Base-by-base conservation (phyloP, 2,113 vertebrate species). In the Pedetes capensis region DNA sequence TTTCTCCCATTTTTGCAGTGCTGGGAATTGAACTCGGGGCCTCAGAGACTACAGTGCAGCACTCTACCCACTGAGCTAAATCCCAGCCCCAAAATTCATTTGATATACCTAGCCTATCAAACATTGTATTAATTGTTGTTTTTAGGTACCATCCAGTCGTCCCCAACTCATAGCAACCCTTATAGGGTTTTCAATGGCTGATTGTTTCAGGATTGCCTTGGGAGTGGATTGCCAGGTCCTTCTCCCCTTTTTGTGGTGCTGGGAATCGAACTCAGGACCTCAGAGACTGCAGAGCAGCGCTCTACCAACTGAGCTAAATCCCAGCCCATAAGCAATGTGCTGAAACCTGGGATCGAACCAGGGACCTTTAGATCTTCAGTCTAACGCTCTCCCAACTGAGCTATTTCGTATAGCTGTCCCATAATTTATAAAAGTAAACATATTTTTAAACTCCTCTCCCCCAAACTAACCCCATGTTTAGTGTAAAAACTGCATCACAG, bases 381-480 rank as follows among this genome's bases (percentile, higher is more conserved):
- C 98, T 98, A 98, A 98, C 98, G 98, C 98, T 98, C 98, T 98
- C 98, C 98, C 98, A 98, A 98, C 98, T 98, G 98, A 98, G 98
- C 98, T 98, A 98, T 98, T 98, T 98, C 98, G 98, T 91, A 78
- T 83, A 44, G 11, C 63, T 66, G 11, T 64, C 64, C 25, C n/a
- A 64, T n/a, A 87, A 87, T 91, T 91, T 71, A 83, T 61, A 86
- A 74, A 85, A 72, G 47, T 59, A 34, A 59, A 91, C 83, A 84
- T 66, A 59, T n/a, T 44, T 42, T 76, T 82, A 83, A 93, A 6
- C 32, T 7, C 16, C 29, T 74, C 22, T 32, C 37, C 29, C 61
- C 22, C 37, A 29, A 49, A 66, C n/a, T 74, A 80, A 90, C 78
- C 37, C 32, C 49, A n/a, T n/a, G n/a, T n/a, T n/a, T n/a, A n/a